Conservation (phyloP, 2,797 vertebrate genomes). For the Tauraco hartlaubi region DNA sequence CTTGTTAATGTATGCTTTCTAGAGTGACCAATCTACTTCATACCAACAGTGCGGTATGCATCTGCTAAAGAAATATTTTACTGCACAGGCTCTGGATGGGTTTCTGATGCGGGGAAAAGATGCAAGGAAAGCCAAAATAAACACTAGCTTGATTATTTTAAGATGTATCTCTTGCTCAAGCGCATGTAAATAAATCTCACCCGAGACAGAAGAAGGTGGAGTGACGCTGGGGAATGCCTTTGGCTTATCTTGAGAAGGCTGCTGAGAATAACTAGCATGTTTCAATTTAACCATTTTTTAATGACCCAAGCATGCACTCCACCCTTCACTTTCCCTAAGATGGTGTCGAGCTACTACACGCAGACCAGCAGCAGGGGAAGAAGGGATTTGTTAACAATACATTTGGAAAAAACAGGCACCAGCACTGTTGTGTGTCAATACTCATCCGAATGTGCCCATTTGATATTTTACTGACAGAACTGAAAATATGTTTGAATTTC, state of each 20-base stretch:
- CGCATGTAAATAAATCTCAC: background rate
- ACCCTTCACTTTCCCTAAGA: background rate
- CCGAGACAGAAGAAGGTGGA: conserved; percentile 4
- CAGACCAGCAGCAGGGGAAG: background rate
- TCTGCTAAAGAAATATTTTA: conserved; percentile 42
- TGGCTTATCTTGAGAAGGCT: conserved; percentile 15
- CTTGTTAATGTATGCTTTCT: background rate
- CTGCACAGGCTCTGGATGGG: background rate
- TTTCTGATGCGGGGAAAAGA: background rate
- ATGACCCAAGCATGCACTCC: background rate
- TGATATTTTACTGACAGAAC: conserved; percentile 72
- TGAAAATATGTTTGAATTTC: conserved; percentile 76
- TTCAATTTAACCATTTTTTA: conserved; percentile 28
- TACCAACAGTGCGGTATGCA: background rate
- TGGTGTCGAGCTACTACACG: background rate
- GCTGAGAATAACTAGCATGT: conserved; percentile 1
- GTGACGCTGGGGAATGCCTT: background rate
- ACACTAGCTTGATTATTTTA: conserved; percentile 42
- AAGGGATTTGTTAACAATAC: conserved; percentile 43
- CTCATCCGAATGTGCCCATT: conserved; percentile 56
- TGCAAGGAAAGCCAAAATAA: conserved; percentile 41
- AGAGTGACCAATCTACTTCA: conserved; percentile 45
- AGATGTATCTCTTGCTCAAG: background rate
- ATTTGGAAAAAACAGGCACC: background rate
- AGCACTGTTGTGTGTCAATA: conserved; percentile 37